Base-by-base conservation (phyloP, 1,140 invertebrate genomes). In the Maconellicoccus hirsutus region DNA sequence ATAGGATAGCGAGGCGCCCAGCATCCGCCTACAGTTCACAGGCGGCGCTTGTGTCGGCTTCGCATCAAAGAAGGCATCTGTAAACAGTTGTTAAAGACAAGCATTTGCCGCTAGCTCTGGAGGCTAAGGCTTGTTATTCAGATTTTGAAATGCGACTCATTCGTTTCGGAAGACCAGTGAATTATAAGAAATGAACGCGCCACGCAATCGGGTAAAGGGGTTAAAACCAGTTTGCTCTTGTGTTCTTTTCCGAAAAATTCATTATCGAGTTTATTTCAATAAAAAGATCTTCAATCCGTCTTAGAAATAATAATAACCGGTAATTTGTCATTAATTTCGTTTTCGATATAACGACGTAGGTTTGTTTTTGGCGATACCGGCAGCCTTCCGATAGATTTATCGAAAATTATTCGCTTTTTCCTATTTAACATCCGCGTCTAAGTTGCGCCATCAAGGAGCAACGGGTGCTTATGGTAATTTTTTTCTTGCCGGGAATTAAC, bases 211-310 rank as follows among this genome's bases (percentile, higher is more conserved):
- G 42, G 42, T 52, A 52, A 52, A 52, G 42, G 42, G 42, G 42
- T 52, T 52, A 52, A 52, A 52, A 52, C 42, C 42, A 52, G 42
- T 52, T 52, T 52, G 42, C n/a, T 52, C 42, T 52, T 52, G 42
- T 52, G 42, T 52, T 52, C 42, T 52, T 52, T 52, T 52, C 42
- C 42, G 42, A 52, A 52, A 52, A 52, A 52, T 52, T 52, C 42
- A 52, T 52, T 52, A 52, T 52, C 42, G 42, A 52, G 42, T 52
- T 52, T 52, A 52, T 52, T 52, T 52, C 42, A 52, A 52, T 52
- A 52, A 52, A 16, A 52, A 52, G n/a, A 4, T 52, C 12, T 52
- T 52, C 42, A 52, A 52, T 52, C 42, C 42, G 42, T 52, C 42
- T 52, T 52, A 52, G 42, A 52, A 52, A 52, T 52, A 52, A 52